Evolutionary conservation across 2,888 invertebrate species (phyloP), one percentile per base, ranked within the genome.

Genomic region (Globia sparganii): DNA sequence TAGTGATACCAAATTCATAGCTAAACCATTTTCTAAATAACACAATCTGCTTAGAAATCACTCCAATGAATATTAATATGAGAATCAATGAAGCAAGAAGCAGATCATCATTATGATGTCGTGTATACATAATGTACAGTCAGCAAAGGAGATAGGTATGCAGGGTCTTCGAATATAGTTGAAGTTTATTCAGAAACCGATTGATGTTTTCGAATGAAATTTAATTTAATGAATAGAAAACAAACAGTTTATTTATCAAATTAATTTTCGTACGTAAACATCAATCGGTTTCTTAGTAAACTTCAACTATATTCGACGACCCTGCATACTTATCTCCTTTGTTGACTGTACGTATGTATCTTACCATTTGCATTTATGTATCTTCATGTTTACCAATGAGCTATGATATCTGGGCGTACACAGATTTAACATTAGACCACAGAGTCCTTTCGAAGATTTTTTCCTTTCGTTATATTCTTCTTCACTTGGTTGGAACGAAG

Each of bases 351-450:
- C n/a, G n/a, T n/a, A n/a, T n/a, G n/a, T n/a, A n/a, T n/a, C n/a
- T n/a, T n/a, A n/a, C n/a, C n/a, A 25, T 11, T 34, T 73, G 15
- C 31, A 56, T 34, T 2, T 78, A 64, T 18, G 40, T 65, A 43
- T 74, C 46, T 74, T 74, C 40, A 81, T 81, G 75, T 75, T 81
- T 53, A 81, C 25, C 40, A 58, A 74, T 58, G 81, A 58, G 40
- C 13, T 40, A 58, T 58, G 46, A 31, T 46, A 80, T 37, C 25
- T 56, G 15, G 56, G n/a, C 31, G 31, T 31, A 46, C 4, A 58
- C 1, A 59, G 3, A 58, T 46, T 53, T n/a, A 11, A 40, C 13
- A 49, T 65, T 53, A 25, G 11, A 3, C 11, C 18, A 53, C 28
- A 13, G 18, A 5, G 13, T 43, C 8, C 25, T 31, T 71, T 71